Evolutionary conservation across 2,797 vertebrate genomes (phyloP).

Genomic region (Macropus fuliginosus): DNA sequence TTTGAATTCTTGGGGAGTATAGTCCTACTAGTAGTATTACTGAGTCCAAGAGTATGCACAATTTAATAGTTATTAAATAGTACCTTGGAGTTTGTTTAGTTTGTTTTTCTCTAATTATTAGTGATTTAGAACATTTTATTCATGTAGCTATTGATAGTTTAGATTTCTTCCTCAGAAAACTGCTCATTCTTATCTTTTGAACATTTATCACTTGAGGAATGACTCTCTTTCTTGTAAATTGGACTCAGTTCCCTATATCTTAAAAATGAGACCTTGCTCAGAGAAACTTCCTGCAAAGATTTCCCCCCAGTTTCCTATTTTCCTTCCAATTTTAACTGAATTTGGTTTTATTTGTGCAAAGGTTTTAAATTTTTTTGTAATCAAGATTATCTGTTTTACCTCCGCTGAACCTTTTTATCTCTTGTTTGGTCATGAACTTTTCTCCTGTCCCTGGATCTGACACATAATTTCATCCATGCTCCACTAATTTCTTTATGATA

Average conservation of each 20-base stretch:
- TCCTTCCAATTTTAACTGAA: neutral
- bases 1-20: neutral
- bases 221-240: neutral
- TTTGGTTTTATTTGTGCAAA: neutral
- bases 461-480: neutral
- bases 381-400: neutral
- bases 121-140: neutral
- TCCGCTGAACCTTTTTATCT: neutral
- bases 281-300: neutral
- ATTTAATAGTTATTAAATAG: neutral
- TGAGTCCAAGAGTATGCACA: neutral
- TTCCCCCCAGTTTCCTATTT: neutral
- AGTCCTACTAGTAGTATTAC: neutral
- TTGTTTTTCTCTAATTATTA: neutral
- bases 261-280: neutral
- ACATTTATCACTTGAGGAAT: neutral
- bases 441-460: neutral
- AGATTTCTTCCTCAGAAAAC: neutral
- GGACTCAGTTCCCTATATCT: neutral
- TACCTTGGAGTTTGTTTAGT: neutral
- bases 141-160: neutral
- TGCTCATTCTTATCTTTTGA: neutral
- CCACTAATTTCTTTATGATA: neutral
- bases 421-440: neutral
- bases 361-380: neutral